phyloP scores from a whole-genome alignment of 2,113 vertebrate genomes.

The Leptodactylus fuscus region DNA sequence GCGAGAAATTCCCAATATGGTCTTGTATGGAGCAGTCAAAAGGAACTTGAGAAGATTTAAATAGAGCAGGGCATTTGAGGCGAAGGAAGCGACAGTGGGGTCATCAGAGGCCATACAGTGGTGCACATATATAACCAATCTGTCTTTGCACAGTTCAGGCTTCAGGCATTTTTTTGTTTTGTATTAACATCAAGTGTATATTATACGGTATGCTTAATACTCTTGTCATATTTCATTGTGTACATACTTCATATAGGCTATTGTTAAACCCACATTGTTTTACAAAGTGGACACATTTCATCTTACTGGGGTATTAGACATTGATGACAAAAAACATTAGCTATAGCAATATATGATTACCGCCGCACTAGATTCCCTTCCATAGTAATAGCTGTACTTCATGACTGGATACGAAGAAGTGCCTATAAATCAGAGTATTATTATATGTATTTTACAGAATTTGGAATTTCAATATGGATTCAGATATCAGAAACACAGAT shows the following conservation, averaged over 20 bases:
- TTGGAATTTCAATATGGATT: no score
- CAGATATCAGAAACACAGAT: no score
- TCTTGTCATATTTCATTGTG: constrained; percentile 2
- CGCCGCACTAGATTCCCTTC: no score
- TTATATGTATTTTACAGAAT: no score
- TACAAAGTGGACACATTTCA: background rate
- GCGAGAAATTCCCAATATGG: background rate
- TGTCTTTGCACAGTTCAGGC: background rate
- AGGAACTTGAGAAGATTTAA: background rate
- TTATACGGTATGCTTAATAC: background rate
- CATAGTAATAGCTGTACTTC: no score
- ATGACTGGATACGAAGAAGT: no score
- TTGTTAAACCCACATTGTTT: background rate
- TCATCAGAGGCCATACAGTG: background rate
- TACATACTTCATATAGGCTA: background rate
- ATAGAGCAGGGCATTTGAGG: background rate
- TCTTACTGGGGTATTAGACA: background rate
- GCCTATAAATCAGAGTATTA: no score
- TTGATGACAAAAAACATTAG: background rate
- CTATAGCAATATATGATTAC: background rate
- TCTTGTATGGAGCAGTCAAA: background rate
- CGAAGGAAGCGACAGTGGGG: background rate
- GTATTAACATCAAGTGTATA: background rate
- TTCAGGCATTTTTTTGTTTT: background rate
- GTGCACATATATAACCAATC: background rate